These are phyloP conservation scores for Paralvinella palmiformis DNA, from an alignment of 1,140 invertebrate species.

Conservation along the genomic window DNA sequence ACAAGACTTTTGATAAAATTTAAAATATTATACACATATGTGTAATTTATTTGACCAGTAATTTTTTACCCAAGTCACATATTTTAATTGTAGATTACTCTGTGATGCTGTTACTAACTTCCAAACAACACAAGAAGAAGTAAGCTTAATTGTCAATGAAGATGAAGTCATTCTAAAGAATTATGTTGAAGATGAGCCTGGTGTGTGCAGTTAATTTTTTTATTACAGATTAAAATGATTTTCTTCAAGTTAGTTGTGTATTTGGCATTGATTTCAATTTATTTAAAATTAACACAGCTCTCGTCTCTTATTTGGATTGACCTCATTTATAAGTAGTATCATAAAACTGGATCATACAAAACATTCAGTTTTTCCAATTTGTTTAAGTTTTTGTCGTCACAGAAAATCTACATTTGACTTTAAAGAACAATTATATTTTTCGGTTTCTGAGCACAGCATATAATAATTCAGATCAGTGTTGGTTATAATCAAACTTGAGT, in stretches of 20 bases:
- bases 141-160: constrained; percentile 63
- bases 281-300: background rate
- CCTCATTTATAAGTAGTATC: background rate
- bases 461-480: no score
- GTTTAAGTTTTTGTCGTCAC: no score
- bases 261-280: background rate
- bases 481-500: no score
- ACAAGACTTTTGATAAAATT: no score
- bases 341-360: background rate
- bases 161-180: constrained; percentile 65
- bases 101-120: constrained; percentile 70
- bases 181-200: constrained; percentile 62
- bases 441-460: no score
- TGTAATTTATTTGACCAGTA: constrained; percentile 1
- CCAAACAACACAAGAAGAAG: constrained; percentile 66
- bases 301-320: background rate
- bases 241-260: constrained; percentile 50
- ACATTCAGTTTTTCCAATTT: no score
- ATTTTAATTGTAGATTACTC: constrained; percentile 54
- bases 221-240: constrained; percentile 46
- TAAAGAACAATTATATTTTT: no score
- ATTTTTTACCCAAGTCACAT: background rate
- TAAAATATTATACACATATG: no score
- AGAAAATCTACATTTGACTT: no score
- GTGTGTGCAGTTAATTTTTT: constrained; percentile 39